Conservation (phyloP, 2,113 vertebrate genomes). For the Charina bottae region DNA sequence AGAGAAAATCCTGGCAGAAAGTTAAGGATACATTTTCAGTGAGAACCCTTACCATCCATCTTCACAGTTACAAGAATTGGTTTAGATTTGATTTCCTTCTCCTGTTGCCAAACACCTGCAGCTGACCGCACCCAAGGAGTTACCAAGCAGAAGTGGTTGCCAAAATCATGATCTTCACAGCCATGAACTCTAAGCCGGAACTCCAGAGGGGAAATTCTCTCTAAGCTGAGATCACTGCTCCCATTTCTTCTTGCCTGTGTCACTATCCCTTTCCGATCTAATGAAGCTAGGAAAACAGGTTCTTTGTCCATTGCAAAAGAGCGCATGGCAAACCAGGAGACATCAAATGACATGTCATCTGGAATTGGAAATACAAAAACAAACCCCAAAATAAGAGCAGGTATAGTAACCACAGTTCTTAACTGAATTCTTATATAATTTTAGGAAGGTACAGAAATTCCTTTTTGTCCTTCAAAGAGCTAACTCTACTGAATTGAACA, state of each 20-base stretch:
- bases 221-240: constrained; percentile 86
- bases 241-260: constrained; percentile 77
- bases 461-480: background rate
- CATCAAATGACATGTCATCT: constrained; percentile 90
- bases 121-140: constrained; percentile 87
- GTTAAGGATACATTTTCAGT: background rate
- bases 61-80: constrained; percentile 85
- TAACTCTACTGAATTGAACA: background rate
- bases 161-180: constrained; percentile 86
- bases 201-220: constrained; percentile 77
- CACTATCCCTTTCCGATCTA: constrained; percentile 86
- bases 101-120: constrained; percentile 83
- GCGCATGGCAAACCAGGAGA: constrained; percentile 86
- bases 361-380: constrained; percentile 26
- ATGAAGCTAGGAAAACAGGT: constrained; percentile 70
- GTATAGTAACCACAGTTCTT: background rate
- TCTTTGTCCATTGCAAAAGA: constrained; percentile 73
- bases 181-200: constrained; percentile 84
- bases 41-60: constrained; percentile 84
- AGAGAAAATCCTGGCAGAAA: background rate
- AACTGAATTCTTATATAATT: background rate
- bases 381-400: constrained; percentile 2
- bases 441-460: background rate
- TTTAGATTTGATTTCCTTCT: constrained; percentile 79
- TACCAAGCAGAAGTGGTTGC: constrained; percentile 87